Conservation (phyloP, 2,113 vertebrate species). For the Serinus canaria region DNA sequence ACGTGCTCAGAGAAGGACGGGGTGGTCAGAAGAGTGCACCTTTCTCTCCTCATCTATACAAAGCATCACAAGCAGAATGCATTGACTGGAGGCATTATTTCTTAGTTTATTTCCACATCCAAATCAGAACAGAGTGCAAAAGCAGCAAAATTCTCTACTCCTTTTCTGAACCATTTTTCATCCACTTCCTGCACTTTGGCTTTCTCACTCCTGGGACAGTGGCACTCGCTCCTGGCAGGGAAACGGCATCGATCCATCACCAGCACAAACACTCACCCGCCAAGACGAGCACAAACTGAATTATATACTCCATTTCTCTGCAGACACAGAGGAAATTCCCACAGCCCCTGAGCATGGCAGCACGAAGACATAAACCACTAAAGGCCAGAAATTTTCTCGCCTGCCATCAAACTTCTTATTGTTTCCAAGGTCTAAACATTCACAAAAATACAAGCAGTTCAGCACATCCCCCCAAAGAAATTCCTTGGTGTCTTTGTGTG, state of each 20-base stretch:
- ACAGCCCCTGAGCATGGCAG: background rate
- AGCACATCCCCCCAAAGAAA: background rate
- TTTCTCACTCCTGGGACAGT: background rate
- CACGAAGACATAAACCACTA: background rate
- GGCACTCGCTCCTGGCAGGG: background rate
- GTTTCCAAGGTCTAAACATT: background rate
- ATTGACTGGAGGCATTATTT: background rate
- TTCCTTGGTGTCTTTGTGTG: background rate
- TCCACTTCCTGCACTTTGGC: background rate
- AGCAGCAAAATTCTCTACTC: background rate
- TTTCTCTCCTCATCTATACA: background rate
- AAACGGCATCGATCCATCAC: background rate
- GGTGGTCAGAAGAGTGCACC: background rate
- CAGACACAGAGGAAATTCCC: conserved; percentile 18
- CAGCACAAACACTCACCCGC: background rate
- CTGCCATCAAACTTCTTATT: background rate
- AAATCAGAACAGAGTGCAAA: background rate
- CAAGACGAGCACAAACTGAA: background rate
- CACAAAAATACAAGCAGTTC: background rate
- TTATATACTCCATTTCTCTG: conserved; percentile 11
- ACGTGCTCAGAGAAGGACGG: background rate
- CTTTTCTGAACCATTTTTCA: background rate
- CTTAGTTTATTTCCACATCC: background rate
- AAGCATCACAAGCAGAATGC: background rate
- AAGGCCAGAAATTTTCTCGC: background rate